Evolutionary conservation across 2,888 invertebrate species (phyloP).

Genomic region (Lithophane ornitopus): DNA sequence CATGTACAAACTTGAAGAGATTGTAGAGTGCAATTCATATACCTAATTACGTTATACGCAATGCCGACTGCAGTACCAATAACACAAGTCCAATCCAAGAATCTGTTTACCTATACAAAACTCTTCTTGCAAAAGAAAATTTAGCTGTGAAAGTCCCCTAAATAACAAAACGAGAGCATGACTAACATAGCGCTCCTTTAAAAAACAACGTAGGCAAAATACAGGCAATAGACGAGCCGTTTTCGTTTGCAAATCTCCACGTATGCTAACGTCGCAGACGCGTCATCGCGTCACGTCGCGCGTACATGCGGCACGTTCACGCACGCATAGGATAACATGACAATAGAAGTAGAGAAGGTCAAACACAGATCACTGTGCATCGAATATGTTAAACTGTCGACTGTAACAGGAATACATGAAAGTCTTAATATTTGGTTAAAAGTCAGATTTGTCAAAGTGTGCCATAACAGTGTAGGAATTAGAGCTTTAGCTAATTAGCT

Average conservation of each 20-base stretch:
- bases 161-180: conserved; percentile 38
- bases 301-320: conserved; percentile 46
- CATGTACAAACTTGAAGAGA: background rate
- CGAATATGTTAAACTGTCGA: background rate
- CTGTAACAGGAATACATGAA: background rate
- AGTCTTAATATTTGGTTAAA: background rate
- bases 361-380: background rate
- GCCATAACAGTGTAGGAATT: background rate
- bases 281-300: conserved; percentile 54
- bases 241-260: conserved; percentile 56
- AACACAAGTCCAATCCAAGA: background rate
- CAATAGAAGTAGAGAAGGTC: conserved; percentile 18
- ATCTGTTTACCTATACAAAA: background rate
- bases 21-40: background rate
- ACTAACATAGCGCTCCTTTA: conserved; percentile 29
- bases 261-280: conserved; percentile 59
- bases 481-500: background rate
- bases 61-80: background rate
- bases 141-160: conserved; percentile 1
- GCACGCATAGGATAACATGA: background rate
- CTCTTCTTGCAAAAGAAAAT: background rate
- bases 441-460: background rate
- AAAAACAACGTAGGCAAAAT: conserved; percentile 60
- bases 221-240: conserved; percentile 47
- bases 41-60: background rate